Conservation (phyloP, 2,888 invertebrate species). For the Meghimatium bilineatum region DNA sequence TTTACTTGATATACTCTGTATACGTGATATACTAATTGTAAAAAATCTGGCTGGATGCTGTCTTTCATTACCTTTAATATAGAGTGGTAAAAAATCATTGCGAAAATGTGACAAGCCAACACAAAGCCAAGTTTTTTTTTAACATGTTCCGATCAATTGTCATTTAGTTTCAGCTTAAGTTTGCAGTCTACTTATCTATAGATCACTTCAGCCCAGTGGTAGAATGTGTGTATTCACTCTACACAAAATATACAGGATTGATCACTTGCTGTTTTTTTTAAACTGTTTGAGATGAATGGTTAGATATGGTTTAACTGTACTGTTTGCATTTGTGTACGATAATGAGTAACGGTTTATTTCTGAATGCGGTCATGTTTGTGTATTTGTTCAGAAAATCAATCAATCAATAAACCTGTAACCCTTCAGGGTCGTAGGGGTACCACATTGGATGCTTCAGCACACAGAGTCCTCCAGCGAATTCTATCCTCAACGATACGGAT, state of each 20-base stretch:
- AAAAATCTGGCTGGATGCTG: background rate
- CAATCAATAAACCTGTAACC: too few species aligned
- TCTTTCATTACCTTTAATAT: conserved; percentile 22
- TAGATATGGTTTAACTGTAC: conserved; percentile 8
- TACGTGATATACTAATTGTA: background rate
- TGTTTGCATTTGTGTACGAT: conserved; percentile 27
- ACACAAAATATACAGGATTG: background rate
- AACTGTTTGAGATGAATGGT: background rate
- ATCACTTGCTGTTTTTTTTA: background rate
- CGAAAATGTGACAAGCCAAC: background rate
- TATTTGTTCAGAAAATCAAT: background rate
- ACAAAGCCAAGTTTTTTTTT: background rate
- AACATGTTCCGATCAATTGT: background rate
- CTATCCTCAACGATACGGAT: too few species aligned
- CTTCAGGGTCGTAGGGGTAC: too few species aligned
- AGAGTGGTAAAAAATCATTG: background rate
- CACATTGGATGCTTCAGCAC: too few species aligned
- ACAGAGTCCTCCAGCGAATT: too few species aligned
- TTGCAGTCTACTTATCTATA: background rate
- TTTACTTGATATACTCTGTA: background rate
- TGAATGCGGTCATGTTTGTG: background rate
- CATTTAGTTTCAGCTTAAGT: background rate
- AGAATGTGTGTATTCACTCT: background rate
- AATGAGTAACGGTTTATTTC: conserved; percentile 6
- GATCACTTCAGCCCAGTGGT: background rate